Conservation (phyloP, 2,888 invertebrate genomes). For the Osmoderma eremita region DNA sequence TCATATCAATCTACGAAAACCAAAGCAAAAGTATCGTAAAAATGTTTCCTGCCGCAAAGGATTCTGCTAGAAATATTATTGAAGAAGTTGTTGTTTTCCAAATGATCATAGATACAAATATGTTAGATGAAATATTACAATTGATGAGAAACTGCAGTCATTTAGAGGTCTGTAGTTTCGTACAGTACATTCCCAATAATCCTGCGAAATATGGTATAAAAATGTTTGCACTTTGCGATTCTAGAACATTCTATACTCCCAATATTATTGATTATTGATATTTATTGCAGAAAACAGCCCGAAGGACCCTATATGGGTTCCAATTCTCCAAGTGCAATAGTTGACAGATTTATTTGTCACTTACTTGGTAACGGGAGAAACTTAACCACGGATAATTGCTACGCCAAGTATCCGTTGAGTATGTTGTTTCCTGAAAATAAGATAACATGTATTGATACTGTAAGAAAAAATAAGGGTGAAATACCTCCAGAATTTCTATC, state of each 20-base stretch:
- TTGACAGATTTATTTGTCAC: slow-evolving; percentile 10
- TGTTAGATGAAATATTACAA: slow-evolving; percentile 1
- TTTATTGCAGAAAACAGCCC: slow-evolving; percentile 2
- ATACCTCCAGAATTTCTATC: background rate
- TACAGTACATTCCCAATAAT: no score
- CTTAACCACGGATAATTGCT: background rate
- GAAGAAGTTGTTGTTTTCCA: slow-evolving; percentile 1
- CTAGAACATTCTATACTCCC: background rate
- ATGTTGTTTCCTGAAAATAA: no score
- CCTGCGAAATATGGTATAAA: no score
- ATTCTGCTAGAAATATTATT: slow-evolving; percentile 1
- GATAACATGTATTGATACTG: no score
- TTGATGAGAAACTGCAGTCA: background rate
- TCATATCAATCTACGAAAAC: no score
- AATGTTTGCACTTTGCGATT: background rate
- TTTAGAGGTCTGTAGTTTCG: background rate
- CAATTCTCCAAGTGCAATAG: slow-evolving; percentile 16
- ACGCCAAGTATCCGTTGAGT: background rate
- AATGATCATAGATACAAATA: slow-evolving; percentile 1
- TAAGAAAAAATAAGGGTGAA: slow-evolving; percentile 2
- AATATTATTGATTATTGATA: background rate
- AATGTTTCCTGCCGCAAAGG: background rate
- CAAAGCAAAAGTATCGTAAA: slow-evolving; percentile 1
- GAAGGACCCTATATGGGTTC: background rate
- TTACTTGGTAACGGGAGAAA: slow-evolving; percentile 3